Base-by-base conservation (phyloP, 2,113 vertebrate species). In the Nibea coibor region DNA sequence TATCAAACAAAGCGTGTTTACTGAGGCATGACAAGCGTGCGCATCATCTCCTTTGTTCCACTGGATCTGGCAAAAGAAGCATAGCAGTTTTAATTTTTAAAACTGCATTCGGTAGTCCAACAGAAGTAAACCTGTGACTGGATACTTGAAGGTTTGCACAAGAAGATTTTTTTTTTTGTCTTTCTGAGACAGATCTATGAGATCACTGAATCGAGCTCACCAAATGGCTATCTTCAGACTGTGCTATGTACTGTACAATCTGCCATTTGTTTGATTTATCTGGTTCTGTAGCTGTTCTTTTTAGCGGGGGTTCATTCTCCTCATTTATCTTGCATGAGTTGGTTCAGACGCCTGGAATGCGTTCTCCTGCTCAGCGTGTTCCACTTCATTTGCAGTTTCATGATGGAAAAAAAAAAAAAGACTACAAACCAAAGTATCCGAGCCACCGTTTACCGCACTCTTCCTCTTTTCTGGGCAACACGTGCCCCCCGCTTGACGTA, bases 301-400 rank as follows among this genome's bases (percentile, higher is more conserved):
- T 56, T 61, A 59, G 47, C 3, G 0, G 26, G 2, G 62, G 51
- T 51, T 82, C 51, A 47, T 70, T 57, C 81, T 72, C 24, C 70
- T 66, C 20, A 54, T 73, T 64, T 64, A 12, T 73, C 72, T 80
- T 78, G 63, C 75, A 78, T 47, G 39, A 74, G 73, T 24, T 64
- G 68, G 8, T 76, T 28, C 39, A 65, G 69, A 77, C 63, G n/a
- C 65, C 28, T 72, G 4, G 31, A 64, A 56, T 73, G 43, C 45
- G 35, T 74, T 83, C 17, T 59, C 39, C 42, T 43, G 24, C 74
- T 68, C 84, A 70, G 73, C 28, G 20, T 74, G 69, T 67, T 67
- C 53, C 68, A 66, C 57, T 72, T 75, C 59, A 62, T 58, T 39
- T 84, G 53, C 72, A 50, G 48, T 68, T 67, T 78, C 14, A 50